Percentiles rank a stretch among this genome's conserved stretches.
phyloP scores from a whole-genome alignment of 64 coral and sea anemone species.

The Montipora capricornis region DNA sequence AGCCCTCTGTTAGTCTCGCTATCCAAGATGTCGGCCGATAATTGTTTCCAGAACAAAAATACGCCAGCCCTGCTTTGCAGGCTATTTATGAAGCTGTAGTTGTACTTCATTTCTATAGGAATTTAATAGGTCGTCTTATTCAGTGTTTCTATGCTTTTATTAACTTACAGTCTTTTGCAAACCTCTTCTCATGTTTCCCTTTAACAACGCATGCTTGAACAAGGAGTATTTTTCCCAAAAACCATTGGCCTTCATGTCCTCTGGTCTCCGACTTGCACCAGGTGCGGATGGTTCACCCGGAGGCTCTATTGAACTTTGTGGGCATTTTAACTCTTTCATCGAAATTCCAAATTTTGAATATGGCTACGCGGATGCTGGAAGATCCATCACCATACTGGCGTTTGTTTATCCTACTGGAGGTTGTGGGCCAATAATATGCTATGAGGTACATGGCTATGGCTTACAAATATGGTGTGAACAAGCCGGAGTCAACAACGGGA shows the following conservation, averaged over 20 bases:
- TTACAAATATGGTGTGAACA: constrained; percentile 20
- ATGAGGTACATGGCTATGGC: constrained; percentile 31
- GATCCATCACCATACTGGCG: constrained; percentile 50
- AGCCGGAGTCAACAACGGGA: neutral
- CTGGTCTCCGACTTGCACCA: neutral
- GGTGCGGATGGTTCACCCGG: constrained; percentile 7
- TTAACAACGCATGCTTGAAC: neutral
- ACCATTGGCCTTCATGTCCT: constrained; percentile 26
- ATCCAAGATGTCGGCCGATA: no score
- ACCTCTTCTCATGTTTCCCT: constrained; percentile 67
- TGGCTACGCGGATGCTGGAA: constrained; percentile 24
- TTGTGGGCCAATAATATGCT: constrained; percentile 62
- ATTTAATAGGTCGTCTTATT: no score
- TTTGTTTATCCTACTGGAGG: constrained; percentile 55
- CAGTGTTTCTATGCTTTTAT: no score
- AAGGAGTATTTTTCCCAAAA: constrained; percentile 55
- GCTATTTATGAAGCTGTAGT: no score
- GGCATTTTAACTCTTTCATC: constrained; percentile 32
- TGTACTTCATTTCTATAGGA: no score
- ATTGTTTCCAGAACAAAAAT: no score
- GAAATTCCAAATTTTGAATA: constrained; percentile 46
- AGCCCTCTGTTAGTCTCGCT: no score
- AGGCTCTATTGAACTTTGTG: constrained; percentile 40
- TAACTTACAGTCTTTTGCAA: neutral
- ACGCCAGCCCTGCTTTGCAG: no score